Evolutionary conservation across 2,888 invertebrate species (phyloP).

Genomic region (Apodemia mormo): DNA sequence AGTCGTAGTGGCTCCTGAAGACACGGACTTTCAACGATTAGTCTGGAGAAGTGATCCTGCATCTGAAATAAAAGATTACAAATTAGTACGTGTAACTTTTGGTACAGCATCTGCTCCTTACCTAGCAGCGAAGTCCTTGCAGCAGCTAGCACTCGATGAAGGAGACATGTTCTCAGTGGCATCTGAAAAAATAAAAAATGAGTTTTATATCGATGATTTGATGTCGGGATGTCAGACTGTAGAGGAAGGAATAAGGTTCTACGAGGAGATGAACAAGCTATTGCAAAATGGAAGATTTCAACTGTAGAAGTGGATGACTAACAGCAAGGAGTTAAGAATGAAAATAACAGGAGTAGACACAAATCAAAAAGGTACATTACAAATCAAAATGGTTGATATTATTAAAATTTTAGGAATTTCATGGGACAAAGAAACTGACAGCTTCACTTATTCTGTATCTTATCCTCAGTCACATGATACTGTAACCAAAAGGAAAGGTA

Average conservation of each 20-base stretch:
- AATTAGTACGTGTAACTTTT: conserved; percentile 5
- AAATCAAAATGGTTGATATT: not conserved
- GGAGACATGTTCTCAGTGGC: not conserved
- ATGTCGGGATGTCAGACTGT: conserved; percentile 22
- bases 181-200: conserved; percentile 1
- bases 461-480: conserved; percentile 26
- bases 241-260: conserved; percentile 13
- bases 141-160: not conserved
- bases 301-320: conserved; percentile 28
- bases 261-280: conserved; percentile 15
- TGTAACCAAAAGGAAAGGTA: conserved; percentile 35
- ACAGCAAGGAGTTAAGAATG: not conserved
- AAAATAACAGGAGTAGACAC: not conserved
- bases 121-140: conserved; percentile 14
- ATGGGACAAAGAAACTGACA: conserved; percentile 38
- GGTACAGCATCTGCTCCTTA: conserved; percentile 13
- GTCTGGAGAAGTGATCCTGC: not conserved
- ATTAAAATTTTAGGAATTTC: conserved; percentile 37
- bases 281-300: conserved; percentile 23
- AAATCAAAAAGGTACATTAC: not conserved
- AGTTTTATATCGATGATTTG: conserved; percentile 25
- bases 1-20: not conserved
- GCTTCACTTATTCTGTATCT: conserved; percentile 34
- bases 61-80: conserved; percentile 6
- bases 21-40: not conserved